Evolutionary conservation across 1,140 invertebrate species (phyloP).

Genomic region (Zaprionus inermis): DNA sequence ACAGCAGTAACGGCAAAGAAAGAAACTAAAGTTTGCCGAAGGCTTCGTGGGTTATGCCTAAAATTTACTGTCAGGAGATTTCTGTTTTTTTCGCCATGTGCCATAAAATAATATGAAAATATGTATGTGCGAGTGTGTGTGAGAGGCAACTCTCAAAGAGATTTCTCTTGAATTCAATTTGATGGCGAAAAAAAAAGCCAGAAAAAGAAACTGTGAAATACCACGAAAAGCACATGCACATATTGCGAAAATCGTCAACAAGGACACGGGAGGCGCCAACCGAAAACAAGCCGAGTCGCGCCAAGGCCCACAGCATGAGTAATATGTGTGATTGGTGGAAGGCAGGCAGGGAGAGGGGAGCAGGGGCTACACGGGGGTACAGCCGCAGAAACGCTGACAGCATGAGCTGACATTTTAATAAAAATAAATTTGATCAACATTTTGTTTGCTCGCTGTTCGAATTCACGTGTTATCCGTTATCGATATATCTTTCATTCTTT

Average conservation of each 20-base stretch:
- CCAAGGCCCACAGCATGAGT: constrained; percentile 31
- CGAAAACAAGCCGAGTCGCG: constrained; percentile 13
- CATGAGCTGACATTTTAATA: constrained; percentile 66
- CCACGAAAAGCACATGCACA: constrained; percentile 25
- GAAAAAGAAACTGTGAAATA: constrained; percentile 20
- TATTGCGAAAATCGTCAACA: constrained; percentile 42
- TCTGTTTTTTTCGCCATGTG: constrained; percentile 43
- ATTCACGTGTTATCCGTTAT: constrained; percentile 21
- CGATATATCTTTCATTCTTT: constrained; percentile 10
- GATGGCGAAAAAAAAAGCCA: constrained; percentile 22
- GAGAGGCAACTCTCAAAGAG: constrained; percentile 67
- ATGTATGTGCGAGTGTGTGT: constrained; percentile 37
- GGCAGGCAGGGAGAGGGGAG: constrained; percentile 14
- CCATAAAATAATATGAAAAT: constrained; percentile 75
- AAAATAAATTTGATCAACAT: constrained; percentile 75
- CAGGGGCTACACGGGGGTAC: background rate
- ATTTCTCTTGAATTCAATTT: constrained; percentile 77
- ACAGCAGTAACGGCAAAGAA: constrained; percentile 11
- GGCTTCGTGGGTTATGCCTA: constrained; percentile 1
- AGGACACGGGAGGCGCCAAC: constrained; percentile 51
- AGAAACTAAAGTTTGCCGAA: constrained; percentile 26
- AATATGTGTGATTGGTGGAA: background rate
- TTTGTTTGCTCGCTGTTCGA: constrained; percentile 48
- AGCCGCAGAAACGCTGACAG: constrained; percentile 21
- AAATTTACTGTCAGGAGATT: constrained; percentile 26